Percentiles rank a stretch among this genome's conserved stretches.
These are phyloP conservation scores for Neoitamus cyanurus DNA, from an alignment of 2,888 invertebrate genomes.

Conservation along the genomic window DNA sequence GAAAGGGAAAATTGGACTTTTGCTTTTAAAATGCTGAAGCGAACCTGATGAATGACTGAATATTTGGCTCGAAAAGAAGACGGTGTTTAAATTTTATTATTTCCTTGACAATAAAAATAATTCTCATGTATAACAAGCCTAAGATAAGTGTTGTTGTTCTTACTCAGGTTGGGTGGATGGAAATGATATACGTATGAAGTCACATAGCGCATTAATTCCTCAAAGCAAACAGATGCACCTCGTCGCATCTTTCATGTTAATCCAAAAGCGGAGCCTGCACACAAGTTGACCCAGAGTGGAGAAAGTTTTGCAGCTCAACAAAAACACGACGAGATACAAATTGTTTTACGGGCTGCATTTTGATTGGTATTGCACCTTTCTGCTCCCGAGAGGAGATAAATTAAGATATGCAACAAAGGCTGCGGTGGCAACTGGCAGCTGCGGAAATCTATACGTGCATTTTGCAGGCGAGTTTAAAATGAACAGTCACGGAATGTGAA, in stretches of 20 bases:
- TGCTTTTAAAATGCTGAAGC: background rate
- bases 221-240: background rate
- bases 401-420: conserved; percentile 11
- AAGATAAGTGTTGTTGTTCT: background rate
- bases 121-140: background rate
- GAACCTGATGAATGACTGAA: background rate
- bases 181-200: background rate
- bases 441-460: background rate
- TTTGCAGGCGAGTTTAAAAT: background rate
- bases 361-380: conserved; percentile 33
- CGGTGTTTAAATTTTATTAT: background rate
- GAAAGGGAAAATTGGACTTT: background rate
- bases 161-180: background rate
- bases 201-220: background rate
- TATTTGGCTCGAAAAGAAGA: background rate
- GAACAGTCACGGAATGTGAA: background rate
- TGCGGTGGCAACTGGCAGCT: background rate
- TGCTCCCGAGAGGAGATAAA: background rate
- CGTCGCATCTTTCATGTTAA: background rate
- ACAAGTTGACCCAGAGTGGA: background rate
- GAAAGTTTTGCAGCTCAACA: background rate
- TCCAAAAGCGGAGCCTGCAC: background rate
- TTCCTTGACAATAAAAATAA: background rate
- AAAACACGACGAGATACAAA: conserved; percentile 3
- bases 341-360: conserved; percentile 23